These are phyloP conservation scores for Apotomis turbidana DNA, from an alignment of 2,888 invertebrate genomes.

Conservation along the genomic window DNA sequence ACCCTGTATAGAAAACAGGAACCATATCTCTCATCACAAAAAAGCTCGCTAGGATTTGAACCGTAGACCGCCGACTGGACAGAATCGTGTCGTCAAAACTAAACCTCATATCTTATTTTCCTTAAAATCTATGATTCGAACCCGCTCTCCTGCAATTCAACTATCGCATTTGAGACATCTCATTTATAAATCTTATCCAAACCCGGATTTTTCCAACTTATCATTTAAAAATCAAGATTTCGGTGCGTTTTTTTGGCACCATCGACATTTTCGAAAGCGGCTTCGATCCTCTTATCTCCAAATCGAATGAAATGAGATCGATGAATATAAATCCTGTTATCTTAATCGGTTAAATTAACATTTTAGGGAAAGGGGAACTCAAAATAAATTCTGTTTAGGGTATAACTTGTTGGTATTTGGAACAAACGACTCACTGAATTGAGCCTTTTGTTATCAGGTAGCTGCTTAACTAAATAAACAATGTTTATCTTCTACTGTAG, in stretches of 20 bases:
- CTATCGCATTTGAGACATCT: too few species aligned
- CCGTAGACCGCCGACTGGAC: too few species aligned
- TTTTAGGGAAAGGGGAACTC: slow-evolving; percentile 40
- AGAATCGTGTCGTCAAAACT: too few species aligned
- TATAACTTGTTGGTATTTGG: slow-evolving; percentile 29
- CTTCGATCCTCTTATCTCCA: slow-evolving; percentile 33
- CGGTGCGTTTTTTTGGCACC: slow-evolving; percentile 28
- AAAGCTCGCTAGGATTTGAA: too few species aligned
- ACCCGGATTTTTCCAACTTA: slow-evolving; percentile 24
- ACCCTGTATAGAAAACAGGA: too few species aligned
- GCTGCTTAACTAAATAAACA: slow-evolving; percentile 2
- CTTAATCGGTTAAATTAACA: slow-evolving; percentile 41
- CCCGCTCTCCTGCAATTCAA: too few species aligned
- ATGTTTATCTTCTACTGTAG: background rate
- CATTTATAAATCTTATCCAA: slow-evolving; percentile 1
- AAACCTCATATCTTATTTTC: too few species aligned
- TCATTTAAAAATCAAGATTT: slow-evolving; percentile 24
- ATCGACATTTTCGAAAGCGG: slow-evolving; percentile 25
- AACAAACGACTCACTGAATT: slow-evolving; percentile 25
- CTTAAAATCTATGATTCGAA: too few species aligned
- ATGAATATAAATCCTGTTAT: slow-evolving; percentile 41
- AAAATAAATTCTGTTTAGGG: slow-evolving; percentile 36
- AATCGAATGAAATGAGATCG: slow-evolving; percentile 41
- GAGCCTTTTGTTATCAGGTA: slow-evolving; percentile 18
- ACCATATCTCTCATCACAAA: too few species aligned